These are phyloP conservation scores for Oreochromis mossambicus DNA, from an alignment of 2,797 vertebrate genomes.

Conservation along the genomic window DNA sequence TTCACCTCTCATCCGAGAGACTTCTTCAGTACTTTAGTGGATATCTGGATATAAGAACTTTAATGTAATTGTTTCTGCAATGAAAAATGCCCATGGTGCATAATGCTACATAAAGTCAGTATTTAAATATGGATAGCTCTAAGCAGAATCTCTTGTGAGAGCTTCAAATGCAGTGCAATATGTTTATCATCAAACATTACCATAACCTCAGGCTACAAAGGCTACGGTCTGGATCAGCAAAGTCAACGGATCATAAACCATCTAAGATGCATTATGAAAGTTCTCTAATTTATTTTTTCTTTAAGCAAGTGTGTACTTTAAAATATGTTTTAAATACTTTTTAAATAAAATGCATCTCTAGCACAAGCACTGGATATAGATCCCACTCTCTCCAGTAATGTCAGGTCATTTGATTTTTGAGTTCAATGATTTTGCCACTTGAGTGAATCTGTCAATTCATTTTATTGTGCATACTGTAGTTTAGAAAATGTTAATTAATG, in stretches of 20 bases:
- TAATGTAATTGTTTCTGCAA: not conserved
- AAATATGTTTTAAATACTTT: not conserved
- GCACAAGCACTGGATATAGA: not conserved
- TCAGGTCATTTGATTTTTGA: not conserved
- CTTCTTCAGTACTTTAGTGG: not conserved
- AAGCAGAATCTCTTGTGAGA: not conserved
- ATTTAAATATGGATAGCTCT: not conserved
- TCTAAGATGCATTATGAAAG: not conserved
- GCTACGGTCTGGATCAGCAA: not conserved
- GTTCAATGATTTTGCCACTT: constrained; percentile 29
- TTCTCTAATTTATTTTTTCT: not conserved
- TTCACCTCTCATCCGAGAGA: not conserved
- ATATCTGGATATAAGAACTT: not conserved
- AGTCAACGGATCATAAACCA: constrained; percentile 34
- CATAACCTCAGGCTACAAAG: constrained; percentile 9
- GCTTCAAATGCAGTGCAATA: not conserved
- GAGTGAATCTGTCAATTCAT: not conserved
- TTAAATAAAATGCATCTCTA: not conserved
- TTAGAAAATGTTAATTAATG: not conserved
- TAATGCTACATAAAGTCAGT: not conserved
- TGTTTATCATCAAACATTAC: not conserved
- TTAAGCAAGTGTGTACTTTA: not conserved
- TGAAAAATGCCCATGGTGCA: not conserved
- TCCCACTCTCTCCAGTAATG: not conserved
- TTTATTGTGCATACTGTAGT: not conserved